Evolutionary conservation across 2,888 invertebrate genomes (phyloP).

Genomic region (Heteromurus nitidus): DNA sequence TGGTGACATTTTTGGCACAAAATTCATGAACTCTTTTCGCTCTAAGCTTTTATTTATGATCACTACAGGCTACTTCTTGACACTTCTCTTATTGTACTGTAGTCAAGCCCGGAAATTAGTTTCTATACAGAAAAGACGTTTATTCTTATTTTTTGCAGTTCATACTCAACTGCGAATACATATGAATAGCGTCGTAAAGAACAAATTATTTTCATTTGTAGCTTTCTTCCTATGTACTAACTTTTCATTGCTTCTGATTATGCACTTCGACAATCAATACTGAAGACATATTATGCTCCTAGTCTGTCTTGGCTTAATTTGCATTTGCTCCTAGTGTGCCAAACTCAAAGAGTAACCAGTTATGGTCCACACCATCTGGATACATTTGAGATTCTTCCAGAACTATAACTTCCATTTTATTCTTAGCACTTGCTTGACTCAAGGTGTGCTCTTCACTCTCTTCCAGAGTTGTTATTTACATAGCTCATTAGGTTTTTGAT

Average conservation of each 20-base stretch:
- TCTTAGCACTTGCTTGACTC: background rate
- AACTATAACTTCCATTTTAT: background rate
- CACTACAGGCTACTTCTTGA: background rate
- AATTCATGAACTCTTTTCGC: background rate
- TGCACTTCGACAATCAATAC: background rate
- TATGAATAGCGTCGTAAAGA: background rate
- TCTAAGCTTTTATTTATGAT: background rate
- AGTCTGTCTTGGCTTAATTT: background rate
- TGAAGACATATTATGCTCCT: background rate
- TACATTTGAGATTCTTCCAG: background rate
- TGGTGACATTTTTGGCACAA: constrained; percentile 29
- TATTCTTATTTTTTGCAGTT: background rate
- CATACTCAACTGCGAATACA: background rate
- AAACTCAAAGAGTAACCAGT: constrained; percentile 15
- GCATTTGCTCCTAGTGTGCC: background rate
- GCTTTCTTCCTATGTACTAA: background rate
- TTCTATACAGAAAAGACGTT: too few species aligned
- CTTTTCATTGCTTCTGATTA: background rate
- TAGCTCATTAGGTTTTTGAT: background rate
- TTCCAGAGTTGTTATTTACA: background rate
- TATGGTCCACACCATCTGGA: constrained; percentile 28
- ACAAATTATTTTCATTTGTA: background rate
- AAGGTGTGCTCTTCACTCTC: background rate
- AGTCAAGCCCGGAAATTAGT: background rate
- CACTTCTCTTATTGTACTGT: background rate